Evolutionary conservation across 2,888 invertebrate genomes (phyloP).

Genomic region (Pardosa pseudoannulata): DNA sequence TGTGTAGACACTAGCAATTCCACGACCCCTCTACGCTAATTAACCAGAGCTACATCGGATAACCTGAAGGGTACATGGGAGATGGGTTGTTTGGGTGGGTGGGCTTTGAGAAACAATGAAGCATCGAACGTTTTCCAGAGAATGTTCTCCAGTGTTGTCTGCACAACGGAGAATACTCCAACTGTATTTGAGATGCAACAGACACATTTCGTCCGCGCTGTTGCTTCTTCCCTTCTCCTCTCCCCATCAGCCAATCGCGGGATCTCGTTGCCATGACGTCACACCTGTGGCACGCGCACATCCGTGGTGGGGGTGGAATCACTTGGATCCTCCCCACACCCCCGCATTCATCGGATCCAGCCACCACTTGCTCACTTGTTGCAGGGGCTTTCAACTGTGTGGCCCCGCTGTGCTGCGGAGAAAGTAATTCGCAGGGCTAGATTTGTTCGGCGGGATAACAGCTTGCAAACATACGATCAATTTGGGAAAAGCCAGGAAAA

Average conservation of each 20-base stretch:
- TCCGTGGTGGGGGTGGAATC: conserved; percentile 8
- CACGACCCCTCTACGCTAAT: neutral
- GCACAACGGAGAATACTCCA: neutral
- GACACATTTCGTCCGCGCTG: conserved; percentile 10
- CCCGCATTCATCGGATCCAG: neutral
- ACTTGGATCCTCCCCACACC: conserved; percentile 7
- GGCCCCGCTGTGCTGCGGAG: conserved; percentile 1
- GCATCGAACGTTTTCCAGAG: neutral
- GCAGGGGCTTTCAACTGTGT: conserved; percentile 15
- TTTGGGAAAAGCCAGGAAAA: too few relatives aligned
- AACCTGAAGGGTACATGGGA: neutral
- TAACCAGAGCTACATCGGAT: neutral
- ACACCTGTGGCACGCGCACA: conserved; percentile 17
- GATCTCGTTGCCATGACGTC: conserved; percentile 16
- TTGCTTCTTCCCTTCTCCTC: conserved; percentile 6
- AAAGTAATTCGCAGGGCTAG: conserved; percentile 9
- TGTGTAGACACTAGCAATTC: neutral
- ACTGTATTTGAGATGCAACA: conserved; percentile 10
- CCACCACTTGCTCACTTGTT: conserved; percentile 13
- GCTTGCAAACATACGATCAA: too few relatives aligned
- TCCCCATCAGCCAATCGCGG: neutral
- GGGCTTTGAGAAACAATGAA: neutral
- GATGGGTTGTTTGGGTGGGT: neutral
- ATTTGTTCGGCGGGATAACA: conserved; percentile 5
- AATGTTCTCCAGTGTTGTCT: too few relatives aligned